Conservation (phyloP, 1,140 invertebrate species). For the Diorhabda carinulata region DNA sequence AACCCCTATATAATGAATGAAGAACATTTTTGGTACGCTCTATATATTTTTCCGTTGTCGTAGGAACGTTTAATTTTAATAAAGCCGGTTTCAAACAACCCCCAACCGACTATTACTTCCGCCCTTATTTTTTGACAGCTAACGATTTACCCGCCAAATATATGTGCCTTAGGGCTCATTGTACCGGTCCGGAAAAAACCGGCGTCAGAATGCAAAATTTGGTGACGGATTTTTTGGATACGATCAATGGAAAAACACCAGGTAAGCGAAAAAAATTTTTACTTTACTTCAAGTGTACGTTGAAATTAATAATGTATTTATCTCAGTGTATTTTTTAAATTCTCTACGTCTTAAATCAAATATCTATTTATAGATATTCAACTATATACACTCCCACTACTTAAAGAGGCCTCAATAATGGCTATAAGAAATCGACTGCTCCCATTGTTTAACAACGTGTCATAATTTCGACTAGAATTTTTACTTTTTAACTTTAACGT, state of each 20-base stretch:
- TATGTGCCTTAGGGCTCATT: constrained; percentile 48
- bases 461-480: too few relatives aligned
- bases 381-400: too few relatives aligned
- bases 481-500: too few relatives aligned
- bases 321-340: too few relatives aligned
- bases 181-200: constrained; percentile 52
- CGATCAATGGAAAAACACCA: constrained; percentile 51
- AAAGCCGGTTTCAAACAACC: constrained; percentile 58
- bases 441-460: too few relatives aligned
- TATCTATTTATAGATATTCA: too few relatives aligned
- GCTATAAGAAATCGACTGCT: too few relatives aligned
- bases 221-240: constrained; percentile 56
- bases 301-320: too few relatives aligned
- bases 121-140: constrained; percentile 60
- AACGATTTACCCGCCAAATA: constrained; percentile 50
- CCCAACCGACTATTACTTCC: constrained; percentile 70
- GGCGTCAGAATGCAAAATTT: constrained; percentile 56
- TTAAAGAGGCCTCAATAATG: too few relatives aligned
- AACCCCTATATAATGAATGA: neutral
- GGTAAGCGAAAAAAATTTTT: constrained; percentile 31
- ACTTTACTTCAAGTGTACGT: too few relatives aligned
- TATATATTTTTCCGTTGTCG: constrained; percentile 22
- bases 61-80: constrained; percentile 60
- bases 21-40: neutral
- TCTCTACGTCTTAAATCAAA: too few relatives aligned